Percentiles rank a stretch among this genome's conserved stretches.
These are phyloP conservation scores for Otocyon megalotis DNA, from an alignment of 2,113 vertebrate genomes.

Conservation along the genomic window DNA sequence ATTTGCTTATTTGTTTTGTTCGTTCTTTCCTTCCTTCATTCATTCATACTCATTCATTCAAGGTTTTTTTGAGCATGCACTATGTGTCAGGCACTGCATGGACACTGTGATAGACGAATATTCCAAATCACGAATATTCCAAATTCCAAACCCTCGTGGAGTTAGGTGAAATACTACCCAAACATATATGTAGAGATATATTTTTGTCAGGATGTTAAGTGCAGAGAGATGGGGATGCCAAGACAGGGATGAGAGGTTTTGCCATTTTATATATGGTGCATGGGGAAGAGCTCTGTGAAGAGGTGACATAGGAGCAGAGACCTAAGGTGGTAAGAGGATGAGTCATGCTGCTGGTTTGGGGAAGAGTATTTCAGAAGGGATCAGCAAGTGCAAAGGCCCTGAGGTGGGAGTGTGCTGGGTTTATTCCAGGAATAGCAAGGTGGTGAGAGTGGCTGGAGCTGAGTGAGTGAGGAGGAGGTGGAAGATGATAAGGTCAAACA, in stretches of 20 bases:
- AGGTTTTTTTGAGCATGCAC: neutral
- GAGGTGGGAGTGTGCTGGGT: neutral
- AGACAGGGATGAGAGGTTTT: neutral
- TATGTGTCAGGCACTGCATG: neutral
- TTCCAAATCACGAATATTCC: slow-evolving; percentile 4
- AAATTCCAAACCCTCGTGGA: neutral
- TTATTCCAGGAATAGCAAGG: neutral
- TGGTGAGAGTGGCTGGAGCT: neutral
- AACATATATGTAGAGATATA: neutral
- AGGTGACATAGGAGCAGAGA: neutral
- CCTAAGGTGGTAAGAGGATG: neutral
- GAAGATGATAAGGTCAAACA: neutral
- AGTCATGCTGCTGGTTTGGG: neutral
- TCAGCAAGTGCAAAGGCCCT: neutral
- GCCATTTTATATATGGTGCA: neutral
- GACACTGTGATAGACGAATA: neutral
- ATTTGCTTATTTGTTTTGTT: neutral
- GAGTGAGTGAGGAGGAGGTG: neutral
- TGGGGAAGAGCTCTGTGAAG: neutral
- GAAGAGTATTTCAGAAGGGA: neutral
- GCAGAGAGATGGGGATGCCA: neutral
- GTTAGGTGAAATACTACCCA: neutral
- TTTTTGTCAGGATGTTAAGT: neutral
- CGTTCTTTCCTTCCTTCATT: neutral
- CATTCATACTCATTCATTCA: neutral